Evolutionary conservation across 2,113 vertebrate genomes (phyloP), one percentile per base, ranked within the genome.

Genomic region (Electrona antarctica): DNA sequence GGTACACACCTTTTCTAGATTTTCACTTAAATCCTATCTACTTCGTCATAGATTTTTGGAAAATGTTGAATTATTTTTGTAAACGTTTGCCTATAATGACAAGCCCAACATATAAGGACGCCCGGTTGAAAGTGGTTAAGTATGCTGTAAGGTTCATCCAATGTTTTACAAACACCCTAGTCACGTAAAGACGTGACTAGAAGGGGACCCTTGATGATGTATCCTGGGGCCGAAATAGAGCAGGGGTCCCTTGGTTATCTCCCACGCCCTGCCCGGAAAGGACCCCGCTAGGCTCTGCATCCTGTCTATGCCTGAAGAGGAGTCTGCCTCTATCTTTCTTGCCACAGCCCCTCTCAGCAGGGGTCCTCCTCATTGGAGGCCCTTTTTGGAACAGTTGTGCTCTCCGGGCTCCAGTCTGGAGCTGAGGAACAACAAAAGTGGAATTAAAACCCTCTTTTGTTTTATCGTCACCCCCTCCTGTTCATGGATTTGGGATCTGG

Each of bases 231-330:
- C 76, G 54, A 82, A 85, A 67, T 85, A 74, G 79, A 78, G 74
- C 89, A 91, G 89, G 86, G 91, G 85, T 91, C 83, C 33, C 83
- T 69, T 29, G 65, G 72, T 73, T 75, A 82, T 73, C 85, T 82
- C 14, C 67, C 69, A 12, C 71, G 77, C 78, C 74, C 45, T 73
- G 72, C 83, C 87, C 70, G 67, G 62, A 57, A 77, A 85, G 74
- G 73, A 71, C 82, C 78, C 71, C 66, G 9, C 10, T 71, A 69
- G 48, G 74, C 69, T 70, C 64, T 57, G 55, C 64, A 60, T 15
- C 74, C 41, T 41, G 33, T 60, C 61, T 65, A 48, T 80, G 85
- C 85, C 88, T 33, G 59, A 55, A 84, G 81, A 83, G 70, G 73
- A 77, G 64, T 56, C 69, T 79, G 74, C n/a, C 73, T 81, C 41